Evolutionary conservation across 2,113 vertebrate species (phyloP).

Genomic region (Pseudonaja textilis): DNA sequence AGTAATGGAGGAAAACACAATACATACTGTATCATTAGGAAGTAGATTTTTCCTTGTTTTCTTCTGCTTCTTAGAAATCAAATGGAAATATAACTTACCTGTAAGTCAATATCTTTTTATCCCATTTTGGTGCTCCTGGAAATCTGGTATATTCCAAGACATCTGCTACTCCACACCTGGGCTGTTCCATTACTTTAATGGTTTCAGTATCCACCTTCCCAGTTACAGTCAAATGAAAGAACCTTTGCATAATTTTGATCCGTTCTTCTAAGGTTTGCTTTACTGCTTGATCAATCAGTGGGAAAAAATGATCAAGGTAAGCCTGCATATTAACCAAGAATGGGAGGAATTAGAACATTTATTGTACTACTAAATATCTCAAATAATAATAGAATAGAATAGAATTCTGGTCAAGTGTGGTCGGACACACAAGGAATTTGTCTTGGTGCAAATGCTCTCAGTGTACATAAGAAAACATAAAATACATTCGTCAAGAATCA

Average conservation of each 20-base stretch:
- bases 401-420: no score
- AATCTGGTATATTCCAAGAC: constrained; percentile 34
- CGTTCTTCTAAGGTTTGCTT: constrained; percentile 41
- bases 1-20: constrained; percentile 27
- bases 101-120: constrained; percentile 65
- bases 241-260: constrained; percentile 72
- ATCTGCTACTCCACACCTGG: constrained; percentile 73
- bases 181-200: constrained; percentile 46
- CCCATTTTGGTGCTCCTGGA: constrained; percentile 48
- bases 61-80: constrained; percentile 4
- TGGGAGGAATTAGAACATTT: constrained; percentile 3
- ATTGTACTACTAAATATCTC: not conserved
- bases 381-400: not conserved
- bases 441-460: no score
- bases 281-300: not conserved
- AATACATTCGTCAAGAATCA: no score
- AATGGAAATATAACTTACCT: constrained; percentile 56
- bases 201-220: constrained; percentile 54
- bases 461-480: no score
- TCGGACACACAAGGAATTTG: no score
- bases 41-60: not conserved
- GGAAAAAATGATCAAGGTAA: constrained; percentile 73
- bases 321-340: constrained; percentile 41
- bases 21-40: not conserved
- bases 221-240: constrained; percentile 64